Evolutionary conservation across 2,113 vertebrate species (phyloP).

Genomic region (Morone chrysops): DNA sequence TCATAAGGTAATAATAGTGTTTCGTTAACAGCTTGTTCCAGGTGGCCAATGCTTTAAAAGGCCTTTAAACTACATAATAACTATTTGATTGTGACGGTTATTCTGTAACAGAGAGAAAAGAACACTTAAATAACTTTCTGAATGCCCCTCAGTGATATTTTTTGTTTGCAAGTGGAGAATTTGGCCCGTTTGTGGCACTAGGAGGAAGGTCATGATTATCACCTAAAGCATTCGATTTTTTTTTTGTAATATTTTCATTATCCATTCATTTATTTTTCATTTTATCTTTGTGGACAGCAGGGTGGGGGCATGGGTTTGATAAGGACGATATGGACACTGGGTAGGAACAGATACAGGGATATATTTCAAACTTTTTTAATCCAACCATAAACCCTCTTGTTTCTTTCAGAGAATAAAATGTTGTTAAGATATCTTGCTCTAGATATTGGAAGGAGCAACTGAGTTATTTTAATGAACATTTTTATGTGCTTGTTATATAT

Average conservation of each 20-base stretch:
- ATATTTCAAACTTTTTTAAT: not conserved
- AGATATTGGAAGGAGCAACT: not conserved
- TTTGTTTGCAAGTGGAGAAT: not conserved
- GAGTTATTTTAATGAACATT: not conserved
- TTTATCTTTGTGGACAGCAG: not conserved
- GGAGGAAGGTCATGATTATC: not conserved
- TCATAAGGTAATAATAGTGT: too few relatives aligned
- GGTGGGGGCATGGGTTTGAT: not conserved
- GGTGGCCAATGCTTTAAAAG: too few relatives aligned
- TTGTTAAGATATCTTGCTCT: not conserved
- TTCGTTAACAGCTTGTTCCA: too few relatives aligned
- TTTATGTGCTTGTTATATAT: not conserved
- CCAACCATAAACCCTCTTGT: not conserved
- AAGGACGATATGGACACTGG: not conserved
- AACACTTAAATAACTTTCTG: too few relatives aligned
- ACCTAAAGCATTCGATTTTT: not conserved
- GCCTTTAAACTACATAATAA: too few relatives aligned
- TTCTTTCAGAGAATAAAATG: not conserved
- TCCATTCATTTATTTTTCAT: too few relatives aligned
- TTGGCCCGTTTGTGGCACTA: not conserved
- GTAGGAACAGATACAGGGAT: not conserved
- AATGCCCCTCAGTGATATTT: too few relatives aligned
- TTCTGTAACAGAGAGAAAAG: too few relatives aligned
- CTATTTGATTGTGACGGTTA: too few relatives aligned
- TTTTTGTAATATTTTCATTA: too few relatives aligned